These are phyloP conservation scores for Odontophorus gujanensis DNA, from an alignment of 2,113 vertebrate species.

Conservation along the genomic window DNA sequence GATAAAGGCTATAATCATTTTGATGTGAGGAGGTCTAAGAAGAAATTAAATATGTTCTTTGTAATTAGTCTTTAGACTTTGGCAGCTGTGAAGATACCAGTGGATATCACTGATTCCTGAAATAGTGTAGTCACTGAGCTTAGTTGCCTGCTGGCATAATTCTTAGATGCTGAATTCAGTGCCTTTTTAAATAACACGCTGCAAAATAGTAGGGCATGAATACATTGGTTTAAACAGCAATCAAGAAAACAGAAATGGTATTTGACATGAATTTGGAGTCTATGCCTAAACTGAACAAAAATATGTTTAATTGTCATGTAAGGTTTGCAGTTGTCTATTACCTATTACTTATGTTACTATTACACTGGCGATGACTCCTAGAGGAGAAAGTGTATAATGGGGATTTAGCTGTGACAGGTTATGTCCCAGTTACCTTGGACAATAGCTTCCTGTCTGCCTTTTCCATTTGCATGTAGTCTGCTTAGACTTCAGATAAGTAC, in stretches of 20 bases:
- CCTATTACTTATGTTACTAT: not conserved
- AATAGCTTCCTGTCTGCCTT: rapidly evolving
- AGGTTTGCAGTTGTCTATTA: not conserved
- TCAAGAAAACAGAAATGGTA: not conserved
- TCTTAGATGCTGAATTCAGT: not conserved
- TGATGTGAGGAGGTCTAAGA: not conserved
- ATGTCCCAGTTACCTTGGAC: not conserved
- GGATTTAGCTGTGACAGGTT: not conserved
- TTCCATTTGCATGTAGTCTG: not conserved
- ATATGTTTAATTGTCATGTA: rapidly evolving
- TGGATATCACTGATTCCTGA: not conserved
- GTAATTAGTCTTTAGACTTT: not conserved
- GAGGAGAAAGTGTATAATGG: not conserved
- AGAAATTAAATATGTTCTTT: not conserved
- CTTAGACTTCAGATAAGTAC: not conserved
- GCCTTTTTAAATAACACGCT: not conserved
- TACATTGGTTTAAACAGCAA: not conserved
- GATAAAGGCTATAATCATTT: not conserved
- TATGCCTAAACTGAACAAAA: not conserved
- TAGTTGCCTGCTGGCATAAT: not conserved
- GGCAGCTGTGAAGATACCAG: not conserved
- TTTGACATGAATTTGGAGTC: not conserved
- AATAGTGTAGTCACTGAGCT: not conserved
- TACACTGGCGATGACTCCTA: rapidly evolving
- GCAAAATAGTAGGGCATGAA: not conserved